phyloP scores from a whole-genome alignment of 2,888 invertebrate species.

The Bombyx huttoni region DNA sequence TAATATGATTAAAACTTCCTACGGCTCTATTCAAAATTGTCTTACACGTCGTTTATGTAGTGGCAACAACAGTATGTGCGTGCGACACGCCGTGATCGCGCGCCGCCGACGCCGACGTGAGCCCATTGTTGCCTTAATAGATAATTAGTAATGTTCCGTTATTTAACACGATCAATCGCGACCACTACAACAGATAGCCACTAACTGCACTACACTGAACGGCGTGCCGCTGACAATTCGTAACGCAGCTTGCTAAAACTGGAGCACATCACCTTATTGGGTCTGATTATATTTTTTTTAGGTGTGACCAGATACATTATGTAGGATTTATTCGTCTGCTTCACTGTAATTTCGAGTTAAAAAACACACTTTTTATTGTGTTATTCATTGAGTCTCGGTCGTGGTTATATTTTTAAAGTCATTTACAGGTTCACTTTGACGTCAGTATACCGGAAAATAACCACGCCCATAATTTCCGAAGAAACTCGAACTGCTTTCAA shows the following conservation, averaged over 20 bases:
- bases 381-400: too few species aligned
- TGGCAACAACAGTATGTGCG: slow-evolving; percentile 13
- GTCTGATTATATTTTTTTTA: slow-evolving; percentile 12
- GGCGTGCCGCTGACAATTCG: slow-evolving; percentile 18
- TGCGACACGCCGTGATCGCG: slow-evolving; percentile 33
- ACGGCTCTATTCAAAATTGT: neutral
- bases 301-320: slow-evolving; percentile 2
- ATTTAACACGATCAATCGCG: slow-evolving; percentile 50
- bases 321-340: neutral
- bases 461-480: too few species aligned
- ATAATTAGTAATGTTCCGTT: slow-evolving; percentile 67
- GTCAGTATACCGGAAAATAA: too few species aligned
- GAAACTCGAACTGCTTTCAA: too few species aligned
- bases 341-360: neutral
- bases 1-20: neutral
- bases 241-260: slow-evolving; percentile 25
- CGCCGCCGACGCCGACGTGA: slow-evolving; percentile 40
- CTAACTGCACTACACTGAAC: slow-evolving; percentile 25
- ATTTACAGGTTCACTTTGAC: too few species aligned
- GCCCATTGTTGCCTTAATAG: slow-evolving; percentile 65
- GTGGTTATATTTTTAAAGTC: too few species aligned
- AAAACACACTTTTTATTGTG: neutral
- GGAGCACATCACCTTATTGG: slow-evolving; percentile 19
- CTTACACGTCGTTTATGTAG: neutral
- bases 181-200: slow-evolving; percentile 35